Percentiles rank a stretch among this genome's conserved stretches.
phyloP scores from a whole-genome alignment of 2,113 vertebrate genomes.

The Bos taurus region ARS-UCD2.0 NC_037333.1:79021501-79022000 shows the following conservation, averaged over 20 bases:
- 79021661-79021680: neutral
- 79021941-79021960: neutral
- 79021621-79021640: neutral
- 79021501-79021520: neutral
- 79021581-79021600: neutral
- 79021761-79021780: neutral
- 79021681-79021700: neutral
- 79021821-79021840: neutral
- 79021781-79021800: neutral
- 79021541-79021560: neutral
- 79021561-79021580: neutral
- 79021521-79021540: neutral
- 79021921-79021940: neutral
- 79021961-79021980: neutral
- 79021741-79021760: neutral
- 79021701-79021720: neutral
- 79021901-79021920: neutral
- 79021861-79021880: neutral
- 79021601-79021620: fast-evolving
- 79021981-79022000: neutral
- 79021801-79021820: neutral
- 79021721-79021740: neutral
- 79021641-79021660: neutral
- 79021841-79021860: neutral
- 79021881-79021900: neutral